Evolutionary conservation across 2,113 vertebrate species (phyloP).

Genomic region (Heloderma charlesbogerti): DNA sequence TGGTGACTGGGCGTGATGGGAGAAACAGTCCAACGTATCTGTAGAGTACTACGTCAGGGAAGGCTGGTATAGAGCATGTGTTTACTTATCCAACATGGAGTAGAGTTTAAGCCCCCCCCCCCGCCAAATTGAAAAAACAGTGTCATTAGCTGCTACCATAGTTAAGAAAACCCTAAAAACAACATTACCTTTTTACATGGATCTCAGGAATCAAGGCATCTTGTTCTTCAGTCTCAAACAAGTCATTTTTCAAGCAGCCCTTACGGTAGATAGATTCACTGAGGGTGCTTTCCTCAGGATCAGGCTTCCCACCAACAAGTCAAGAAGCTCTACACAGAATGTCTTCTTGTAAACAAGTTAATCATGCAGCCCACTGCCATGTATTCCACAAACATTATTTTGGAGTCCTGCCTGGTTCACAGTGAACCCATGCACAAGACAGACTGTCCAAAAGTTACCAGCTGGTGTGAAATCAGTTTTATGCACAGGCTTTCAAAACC

Average conservation of each 20-base stretch:
- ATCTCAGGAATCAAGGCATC: background rate
- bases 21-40: too few species aligned
- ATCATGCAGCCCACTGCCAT: background rate
- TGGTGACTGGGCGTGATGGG: too few species aligned
- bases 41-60: too few species aligned
- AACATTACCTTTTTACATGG: background rate
- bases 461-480: too few species aligned
- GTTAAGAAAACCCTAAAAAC: background rate
- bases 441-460: background rate
- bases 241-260: background rate
- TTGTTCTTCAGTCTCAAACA: background rate
- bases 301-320: background rate
- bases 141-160: background rate
- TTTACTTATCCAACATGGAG: background rate
- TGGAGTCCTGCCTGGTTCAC: background rate
- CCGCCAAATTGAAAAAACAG: background rate
- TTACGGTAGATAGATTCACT: background rate
- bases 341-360: background rate
- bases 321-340: too few species aligned
- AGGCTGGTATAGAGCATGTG: too few species aligned
- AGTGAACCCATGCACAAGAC: background rate
- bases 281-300: background rate
- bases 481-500: background rate
- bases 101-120: too few species aligned
- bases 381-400: background rate